Conservation (phyloP, 2,797 vertebrate species). For the Leucoraja ocellata region DNA sequence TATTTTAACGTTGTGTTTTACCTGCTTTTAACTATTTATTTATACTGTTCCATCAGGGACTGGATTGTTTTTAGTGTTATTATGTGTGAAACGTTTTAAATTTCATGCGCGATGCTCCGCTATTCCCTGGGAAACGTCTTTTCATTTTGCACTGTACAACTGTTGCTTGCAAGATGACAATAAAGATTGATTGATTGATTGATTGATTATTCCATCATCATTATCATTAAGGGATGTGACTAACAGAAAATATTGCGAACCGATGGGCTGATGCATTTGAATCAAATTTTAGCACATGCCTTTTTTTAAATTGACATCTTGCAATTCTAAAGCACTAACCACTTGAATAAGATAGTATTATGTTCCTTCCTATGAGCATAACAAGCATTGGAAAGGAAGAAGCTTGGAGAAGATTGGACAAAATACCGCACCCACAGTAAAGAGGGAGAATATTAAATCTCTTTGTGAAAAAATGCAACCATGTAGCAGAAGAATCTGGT, state of each 20-base stretch:
- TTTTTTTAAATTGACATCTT: neutral
- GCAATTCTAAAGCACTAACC: neutral
- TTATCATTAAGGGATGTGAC: neutral
- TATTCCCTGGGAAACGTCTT: too few species aligned
- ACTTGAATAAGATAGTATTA: neutral
- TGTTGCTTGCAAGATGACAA: too few species aligned
- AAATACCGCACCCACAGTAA: neutral
- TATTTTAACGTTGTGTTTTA: too few species aligned
- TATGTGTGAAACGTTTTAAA: too few species aligned
- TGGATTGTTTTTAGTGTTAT: too few species aligned
- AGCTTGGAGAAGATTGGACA: neutral
- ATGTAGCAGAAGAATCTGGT: neutral
- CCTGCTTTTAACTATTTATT: too few species aligned
- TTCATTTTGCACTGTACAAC: too few species aligned
- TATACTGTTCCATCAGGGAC: too few species aligned
- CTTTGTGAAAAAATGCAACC: neutral
- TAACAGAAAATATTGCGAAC: neutral
- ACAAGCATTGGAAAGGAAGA: neutral
- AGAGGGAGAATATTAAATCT: neutral
- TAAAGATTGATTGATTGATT: too few species aligned
- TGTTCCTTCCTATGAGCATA: too few species aligned
- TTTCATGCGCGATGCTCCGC: too few species aligned
- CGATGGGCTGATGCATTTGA: neutral
- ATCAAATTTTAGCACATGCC: neutral
- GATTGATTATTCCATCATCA: neutral